phyloP scores from a whole-genome alignment of 1,140 invertebrate species.

The Plodia interpunctella region DNA sequence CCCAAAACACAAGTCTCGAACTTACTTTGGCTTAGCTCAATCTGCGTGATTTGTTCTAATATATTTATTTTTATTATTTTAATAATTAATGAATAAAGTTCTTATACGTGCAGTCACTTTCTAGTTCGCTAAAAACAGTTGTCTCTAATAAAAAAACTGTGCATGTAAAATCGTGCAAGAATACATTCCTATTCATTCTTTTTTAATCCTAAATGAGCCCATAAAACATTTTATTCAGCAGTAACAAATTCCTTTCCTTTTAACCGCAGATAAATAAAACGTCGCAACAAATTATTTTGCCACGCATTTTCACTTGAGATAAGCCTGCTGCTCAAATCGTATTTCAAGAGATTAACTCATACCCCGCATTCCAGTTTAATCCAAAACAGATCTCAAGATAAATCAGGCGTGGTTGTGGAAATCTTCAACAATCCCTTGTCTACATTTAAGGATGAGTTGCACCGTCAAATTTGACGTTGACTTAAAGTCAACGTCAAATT shows the following conservation, averaged over 20 bases:
- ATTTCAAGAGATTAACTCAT: background rate
- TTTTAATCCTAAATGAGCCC: background rate
- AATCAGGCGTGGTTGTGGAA: background rate
- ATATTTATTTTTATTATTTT: no score
- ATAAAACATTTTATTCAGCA: background rate
- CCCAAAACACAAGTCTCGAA: no score
- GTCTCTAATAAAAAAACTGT: no score
- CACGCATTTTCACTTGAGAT: background rate
- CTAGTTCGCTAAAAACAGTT: background rate
- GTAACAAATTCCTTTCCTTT: background rate
- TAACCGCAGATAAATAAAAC: background rate
- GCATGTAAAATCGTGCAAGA: background rate
- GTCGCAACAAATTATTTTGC: background rate
- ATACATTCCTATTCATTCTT: background rate
- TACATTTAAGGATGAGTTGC: no score
- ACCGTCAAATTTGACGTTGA: no score
- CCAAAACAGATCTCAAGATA: constrained; percentile 2
- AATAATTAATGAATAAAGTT: no score
- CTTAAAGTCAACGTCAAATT: no score
- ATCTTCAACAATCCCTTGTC: background rate
- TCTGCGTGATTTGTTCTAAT: background rate
- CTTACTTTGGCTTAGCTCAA: no score
- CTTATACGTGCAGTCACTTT: no score
- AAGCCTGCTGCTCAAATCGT: background rate
- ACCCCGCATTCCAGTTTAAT: background rate